A percentile compares a stretch with the other conserved stretches of the same genome.
These are phyloP conservation scores for Eutolmus rufibarbis DNA, from an alignment of 2,888 invertebrate genomes.

Conservation along the genomic window DNA sequence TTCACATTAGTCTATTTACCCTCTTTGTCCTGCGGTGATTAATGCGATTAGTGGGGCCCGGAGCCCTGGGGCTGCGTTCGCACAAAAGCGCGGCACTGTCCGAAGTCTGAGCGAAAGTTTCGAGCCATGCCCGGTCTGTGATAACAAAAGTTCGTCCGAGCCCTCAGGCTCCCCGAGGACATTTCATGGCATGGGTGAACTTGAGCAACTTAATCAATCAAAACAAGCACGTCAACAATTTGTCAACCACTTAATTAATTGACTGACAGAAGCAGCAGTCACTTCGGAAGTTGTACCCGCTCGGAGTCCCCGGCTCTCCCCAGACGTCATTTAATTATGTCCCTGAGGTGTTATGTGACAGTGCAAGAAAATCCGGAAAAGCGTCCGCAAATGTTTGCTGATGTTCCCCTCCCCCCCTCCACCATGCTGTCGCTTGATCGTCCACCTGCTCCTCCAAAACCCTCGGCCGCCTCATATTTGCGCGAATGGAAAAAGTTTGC, in stretches of 20 bases:
- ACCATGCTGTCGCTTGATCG: not conserved
- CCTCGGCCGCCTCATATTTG: not conserved
- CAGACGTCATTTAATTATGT: conserved; percentile 27
- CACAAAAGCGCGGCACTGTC: not conserved
- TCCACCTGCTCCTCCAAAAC: not conserved
- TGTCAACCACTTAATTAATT: conserved; percentile 48
- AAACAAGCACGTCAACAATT: conserved; percentile 48
- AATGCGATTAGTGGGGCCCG: not conserved
- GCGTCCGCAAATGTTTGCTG: conserved; percentile 22
- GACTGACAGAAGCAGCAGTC: conserved; percentile 44
- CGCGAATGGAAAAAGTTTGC: conserved; percentile 20
- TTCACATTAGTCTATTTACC: not conserved
- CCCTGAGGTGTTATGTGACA: conserved; percentile 40
- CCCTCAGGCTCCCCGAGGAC: not conserved
- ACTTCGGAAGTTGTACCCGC: conserved; percentile 9
- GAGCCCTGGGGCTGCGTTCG: not conserved
- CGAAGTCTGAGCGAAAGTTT: not conserved
- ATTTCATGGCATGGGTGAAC: not conserved
- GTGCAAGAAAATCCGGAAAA: conserved; percentile 30
- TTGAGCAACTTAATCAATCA: conserved; percentile 46
- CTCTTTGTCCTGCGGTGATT: not conserved
- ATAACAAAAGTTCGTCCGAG: conserved; percentile 14
- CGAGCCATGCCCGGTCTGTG: not conserved
- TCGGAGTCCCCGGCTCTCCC: not conserved
- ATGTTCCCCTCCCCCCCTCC: not conserved